Evolutionary conservation across 2,888 invertebrate species (phyloP).

Genomic region (Caradrina kadenii): DNA sequence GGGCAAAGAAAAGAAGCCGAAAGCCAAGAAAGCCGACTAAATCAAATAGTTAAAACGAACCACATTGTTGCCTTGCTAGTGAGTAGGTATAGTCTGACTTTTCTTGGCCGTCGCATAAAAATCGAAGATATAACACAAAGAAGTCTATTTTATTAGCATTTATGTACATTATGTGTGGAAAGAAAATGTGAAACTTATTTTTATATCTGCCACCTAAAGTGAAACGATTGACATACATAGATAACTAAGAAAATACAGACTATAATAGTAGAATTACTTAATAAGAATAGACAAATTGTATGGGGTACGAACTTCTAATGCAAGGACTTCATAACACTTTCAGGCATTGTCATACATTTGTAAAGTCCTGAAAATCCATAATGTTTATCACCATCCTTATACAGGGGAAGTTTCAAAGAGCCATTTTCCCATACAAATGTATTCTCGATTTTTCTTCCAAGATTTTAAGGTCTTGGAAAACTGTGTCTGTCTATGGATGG

Average conservation of each 20-base stretch:
- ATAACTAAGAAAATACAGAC: conserved; percentile 7
- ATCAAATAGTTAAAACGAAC: conserved; percentile 34
- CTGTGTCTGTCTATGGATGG: no score
- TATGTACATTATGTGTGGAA: neutral
- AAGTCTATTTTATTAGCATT: neutral
- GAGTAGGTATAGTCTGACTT: conserved; percentile 21
- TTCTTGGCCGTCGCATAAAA: conserved; percentile 14
- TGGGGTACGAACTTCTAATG: neutral
- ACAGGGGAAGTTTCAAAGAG: no score
- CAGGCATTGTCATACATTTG: neutral
- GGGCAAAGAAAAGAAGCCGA: conserved; percentile 79
- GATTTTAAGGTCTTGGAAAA: no score
- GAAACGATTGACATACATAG: neutral
- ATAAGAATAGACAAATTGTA: conserved; percentile 16
- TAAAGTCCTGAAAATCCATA: conserved; percentile 1
- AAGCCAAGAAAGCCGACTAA: conserved; percentile 83
- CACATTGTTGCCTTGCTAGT: conserved; percentile 59
- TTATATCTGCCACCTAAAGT: neutral
- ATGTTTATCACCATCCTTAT: neutral
- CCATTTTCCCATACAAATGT: no score
- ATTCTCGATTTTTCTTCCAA: no score
- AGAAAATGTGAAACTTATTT: neutral
- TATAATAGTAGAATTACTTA: conserved; percentile 9
- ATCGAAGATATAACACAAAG: no score
- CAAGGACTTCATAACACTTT: neutral